A percentile compares a stretch with the other conserved stretches of the same genome.
phyloP scores from a whole-genome alignment of 2,888 invertebrate species.

The Thyatira batis region DNA sequence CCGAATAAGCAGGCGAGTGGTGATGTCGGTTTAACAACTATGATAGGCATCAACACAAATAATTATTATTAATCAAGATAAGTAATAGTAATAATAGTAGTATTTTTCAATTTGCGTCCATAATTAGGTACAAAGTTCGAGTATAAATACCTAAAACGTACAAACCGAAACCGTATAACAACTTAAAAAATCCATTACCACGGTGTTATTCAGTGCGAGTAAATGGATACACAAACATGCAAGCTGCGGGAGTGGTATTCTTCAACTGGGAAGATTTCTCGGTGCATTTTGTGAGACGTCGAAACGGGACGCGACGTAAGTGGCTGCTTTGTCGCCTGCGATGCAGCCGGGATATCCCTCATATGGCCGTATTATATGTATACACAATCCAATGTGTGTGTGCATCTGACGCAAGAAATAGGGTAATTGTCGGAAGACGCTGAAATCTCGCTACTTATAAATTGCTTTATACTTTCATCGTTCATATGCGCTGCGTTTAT shows the following conservation, averaged over 20 bases:
- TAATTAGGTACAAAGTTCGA: not conserved
- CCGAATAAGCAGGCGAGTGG: no score
- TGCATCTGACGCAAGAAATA: not conserved
- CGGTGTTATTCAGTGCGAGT: constrained; percentile 47
- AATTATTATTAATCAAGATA: no score
- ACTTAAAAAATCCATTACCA: constrained; percentile 57
- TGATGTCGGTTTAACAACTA: no score
- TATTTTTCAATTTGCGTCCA: not conserved
- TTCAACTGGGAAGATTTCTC: constrained; percentile 46
- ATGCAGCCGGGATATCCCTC: constrained; percentile 49
- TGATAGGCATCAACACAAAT: no score
- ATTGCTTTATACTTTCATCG: not conserved
- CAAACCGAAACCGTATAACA: constrained; percentile 25
- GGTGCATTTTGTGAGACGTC: constrained; percentile 59
- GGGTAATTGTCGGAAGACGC: constrained; percentile 2
- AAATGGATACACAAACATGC: constrained; percentile 70
- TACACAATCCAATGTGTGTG: not conserved
- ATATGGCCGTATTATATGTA: constrained; percentile 43
- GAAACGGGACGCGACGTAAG: constrained; percentile 55
- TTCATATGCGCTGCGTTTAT: not conserved
- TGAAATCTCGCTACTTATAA: not conserved
- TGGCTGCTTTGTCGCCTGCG: constrained; percentile 57
- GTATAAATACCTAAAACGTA: not conserved
- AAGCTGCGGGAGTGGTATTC: constrained; percentile 37
- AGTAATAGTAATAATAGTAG: not conserved